These are phyloP conservation scores for Adoxophyes honmai DNA, from an alignment of 1,140 invertebrate genomes.

Conservation along the genomic window DNA sequence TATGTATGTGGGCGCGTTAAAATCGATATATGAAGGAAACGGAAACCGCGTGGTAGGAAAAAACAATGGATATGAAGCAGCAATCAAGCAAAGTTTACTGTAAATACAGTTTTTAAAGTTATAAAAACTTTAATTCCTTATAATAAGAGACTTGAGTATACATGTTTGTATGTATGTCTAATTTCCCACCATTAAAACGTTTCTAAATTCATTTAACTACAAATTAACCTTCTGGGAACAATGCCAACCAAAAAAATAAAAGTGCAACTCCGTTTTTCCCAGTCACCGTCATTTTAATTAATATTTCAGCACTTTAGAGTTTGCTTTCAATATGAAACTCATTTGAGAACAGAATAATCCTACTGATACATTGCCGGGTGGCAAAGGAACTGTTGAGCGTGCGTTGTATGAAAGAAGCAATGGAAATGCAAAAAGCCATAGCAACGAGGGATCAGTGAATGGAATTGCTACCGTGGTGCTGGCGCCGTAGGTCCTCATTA, in stretches of 20 bases:
- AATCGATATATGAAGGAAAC: no score
- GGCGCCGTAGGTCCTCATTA: neutral
- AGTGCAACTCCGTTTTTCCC: constrained; percentile 1
- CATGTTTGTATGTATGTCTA: no score
- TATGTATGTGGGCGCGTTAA: no score
- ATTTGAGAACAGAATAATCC: neutral
- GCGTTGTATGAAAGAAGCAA: neutral
- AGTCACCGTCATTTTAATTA: neutral
- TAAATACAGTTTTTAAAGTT: no score
- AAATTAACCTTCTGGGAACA: no score
- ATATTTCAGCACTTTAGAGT: neutral
- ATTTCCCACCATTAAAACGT: no score
- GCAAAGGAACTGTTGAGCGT: neutral
- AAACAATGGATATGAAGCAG: no score
- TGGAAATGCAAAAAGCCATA: neutral
- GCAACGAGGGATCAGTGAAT: neutral
- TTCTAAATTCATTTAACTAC: no score
- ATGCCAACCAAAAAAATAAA: neutral
- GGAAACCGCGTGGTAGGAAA: no score
- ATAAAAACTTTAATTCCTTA: no score
- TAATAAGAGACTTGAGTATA: no score
- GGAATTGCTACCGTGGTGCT: neutral
- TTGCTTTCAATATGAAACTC: neutral
- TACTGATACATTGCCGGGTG: neutral
- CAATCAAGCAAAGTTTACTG: no score